phyloP scores from a whole-genome alignment of 2,797 vertebrate species.

The Furcifer pardalis region DNA sequence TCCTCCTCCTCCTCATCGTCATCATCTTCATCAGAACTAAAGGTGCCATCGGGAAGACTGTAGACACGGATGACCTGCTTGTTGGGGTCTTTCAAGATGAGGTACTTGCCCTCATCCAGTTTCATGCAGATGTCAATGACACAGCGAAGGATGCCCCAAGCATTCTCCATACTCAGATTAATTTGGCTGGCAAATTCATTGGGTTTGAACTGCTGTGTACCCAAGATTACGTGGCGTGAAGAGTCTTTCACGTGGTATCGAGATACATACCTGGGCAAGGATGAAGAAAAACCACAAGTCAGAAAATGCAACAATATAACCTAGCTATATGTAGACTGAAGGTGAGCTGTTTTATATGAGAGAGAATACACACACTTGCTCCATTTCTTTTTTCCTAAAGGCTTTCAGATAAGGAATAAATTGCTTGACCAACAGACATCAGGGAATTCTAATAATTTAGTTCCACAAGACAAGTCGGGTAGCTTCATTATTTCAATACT shows the following conservation, averaged over 20 bases:
- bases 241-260: conserved; percentile 98
- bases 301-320: background rate
- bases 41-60: conserved; percentile 96
- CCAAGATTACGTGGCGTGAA: conserved; percentile 92
- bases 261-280: conserved; percentile 87
- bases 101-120: conserved; percentile 98
- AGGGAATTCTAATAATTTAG: background rate
- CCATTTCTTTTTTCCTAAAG: background rate
- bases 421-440: background rate
- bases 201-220: conserved; percentile 98
- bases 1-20: conserved; percentile 96
- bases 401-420: background rate
- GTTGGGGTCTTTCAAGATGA: conserved; percentile 99
- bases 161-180: conserved; percentile 98
- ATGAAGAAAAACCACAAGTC: conserved; percentile 8
- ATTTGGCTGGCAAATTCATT: conserved; percentile 99
- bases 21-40: conserved; percentile 96
- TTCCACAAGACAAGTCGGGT: background rate
- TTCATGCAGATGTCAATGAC: conserved; percentile 99
- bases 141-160: conserved; percentile 97
- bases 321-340: background rate
- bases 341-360: background rate
- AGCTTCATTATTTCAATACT: background rate
- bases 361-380: no score
- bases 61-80: conserved; percentile 99